Conservation (phyloP, 2,113 vertebrate genomes). For the Salvator merianae region DNA sequence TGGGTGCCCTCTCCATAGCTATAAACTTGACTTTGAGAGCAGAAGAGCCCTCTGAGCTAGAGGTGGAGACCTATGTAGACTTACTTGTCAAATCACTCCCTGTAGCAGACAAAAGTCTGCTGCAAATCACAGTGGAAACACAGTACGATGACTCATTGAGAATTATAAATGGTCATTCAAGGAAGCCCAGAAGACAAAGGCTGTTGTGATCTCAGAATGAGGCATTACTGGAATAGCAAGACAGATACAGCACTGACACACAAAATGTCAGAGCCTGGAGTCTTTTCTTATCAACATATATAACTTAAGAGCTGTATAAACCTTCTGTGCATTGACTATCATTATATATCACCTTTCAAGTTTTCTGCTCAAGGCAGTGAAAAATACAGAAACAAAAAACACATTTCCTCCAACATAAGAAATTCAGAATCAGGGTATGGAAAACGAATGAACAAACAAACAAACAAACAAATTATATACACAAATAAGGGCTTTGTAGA, state of each 20-base stretch:
- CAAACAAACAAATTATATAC: too few species aligned
- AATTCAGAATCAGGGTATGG: too few species aligned
- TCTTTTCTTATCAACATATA: not conserved
- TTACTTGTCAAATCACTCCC: slow-evolving; percentile 22
- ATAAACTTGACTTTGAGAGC: slow-evolving; percentile 12
- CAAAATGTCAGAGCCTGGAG: not conserved
- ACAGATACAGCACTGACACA: not conserved
- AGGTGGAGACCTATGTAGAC: slow-evolving; percentile 1
- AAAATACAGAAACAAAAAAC: too few species aligned
- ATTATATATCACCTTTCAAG: too few species aligned
- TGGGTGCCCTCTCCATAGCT: not conserved
- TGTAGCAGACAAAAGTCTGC: slow-evolving; percentile 3
- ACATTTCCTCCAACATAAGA: too few species aligned
- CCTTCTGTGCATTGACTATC: too few species aligned
- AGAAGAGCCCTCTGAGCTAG: slow-evolving; percentile 7
- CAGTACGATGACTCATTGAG: not conserved
- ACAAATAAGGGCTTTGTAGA: too few species aligned
- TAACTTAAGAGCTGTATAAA: too few species aligned
- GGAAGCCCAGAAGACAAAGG: slow-evolving; percentile 4
- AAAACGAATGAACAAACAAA: too few species aligned
- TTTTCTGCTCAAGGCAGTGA: too few species aligned
- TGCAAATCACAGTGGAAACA: not conserved
- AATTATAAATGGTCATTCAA: slow-evolving; percentile 9
- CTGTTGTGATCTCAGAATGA: not conserved
- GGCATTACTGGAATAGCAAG: not conserved